phyloP scores from a whole-genome alignment of 1,140 invertebrate genomes.

The Bombyx mandarina region DNA sequence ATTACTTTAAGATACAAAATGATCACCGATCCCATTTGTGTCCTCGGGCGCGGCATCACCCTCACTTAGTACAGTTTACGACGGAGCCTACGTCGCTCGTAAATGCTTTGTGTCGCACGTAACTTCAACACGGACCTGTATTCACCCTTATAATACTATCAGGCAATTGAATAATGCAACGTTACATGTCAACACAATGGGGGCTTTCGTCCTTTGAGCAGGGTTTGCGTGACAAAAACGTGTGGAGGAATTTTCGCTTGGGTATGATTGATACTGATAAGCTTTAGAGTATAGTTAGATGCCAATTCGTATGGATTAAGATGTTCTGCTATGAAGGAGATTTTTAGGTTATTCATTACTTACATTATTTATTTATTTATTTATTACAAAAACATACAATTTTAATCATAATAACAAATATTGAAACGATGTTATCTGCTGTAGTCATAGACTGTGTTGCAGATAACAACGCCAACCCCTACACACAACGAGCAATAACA shows the following conservation, averaged over 20 bases:
- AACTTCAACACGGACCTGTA: conserved; percentile 8
- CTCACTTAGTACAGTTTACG: conserved; percentile 22
- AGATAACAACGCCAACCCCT: too few species aligned
- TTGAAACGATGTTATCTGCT: too few species aligned
- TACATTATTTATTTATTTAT: too few species aligned
- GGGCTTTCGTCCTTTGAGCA: conserved; percentile 14
- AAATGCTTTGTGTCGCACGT: conserved; percentile 32
- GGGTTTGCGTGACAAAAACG: conserved; percentile 24
- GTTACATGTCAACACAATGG: conserved; percentile 26
- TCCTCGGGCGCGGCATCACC: neutral
- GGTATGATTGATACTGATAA: conserved; percentile 8
- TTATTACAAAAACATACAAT: too few species aligned
- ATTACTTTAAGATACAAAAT: too few species aligned
- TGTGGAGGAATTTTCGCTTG: conserved; percentile 15
- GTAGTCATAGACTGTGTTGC: too few species aligned
- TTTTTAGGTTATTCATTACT: too few species aligned
- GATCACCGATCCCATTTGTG: too few species aligned
- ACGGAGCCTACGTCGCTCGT: conserved; percentile 27
- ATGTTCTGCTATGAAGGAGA: too few species aligned
- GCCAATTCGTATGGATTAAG: too few species aligned
- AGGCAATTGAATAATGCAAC: conserved; percentile 33
- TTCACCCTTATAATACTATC: conserved; percentile 18
- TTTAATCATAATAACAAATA: too few species aligned
- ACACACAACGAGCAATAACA: too few species aligned
- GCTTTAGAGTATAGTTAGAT: neutral